phyloP scores from a whole-genome alignment of 2,113 vertebrate genomes.

The Megaptera novaeangliae region DNA sequence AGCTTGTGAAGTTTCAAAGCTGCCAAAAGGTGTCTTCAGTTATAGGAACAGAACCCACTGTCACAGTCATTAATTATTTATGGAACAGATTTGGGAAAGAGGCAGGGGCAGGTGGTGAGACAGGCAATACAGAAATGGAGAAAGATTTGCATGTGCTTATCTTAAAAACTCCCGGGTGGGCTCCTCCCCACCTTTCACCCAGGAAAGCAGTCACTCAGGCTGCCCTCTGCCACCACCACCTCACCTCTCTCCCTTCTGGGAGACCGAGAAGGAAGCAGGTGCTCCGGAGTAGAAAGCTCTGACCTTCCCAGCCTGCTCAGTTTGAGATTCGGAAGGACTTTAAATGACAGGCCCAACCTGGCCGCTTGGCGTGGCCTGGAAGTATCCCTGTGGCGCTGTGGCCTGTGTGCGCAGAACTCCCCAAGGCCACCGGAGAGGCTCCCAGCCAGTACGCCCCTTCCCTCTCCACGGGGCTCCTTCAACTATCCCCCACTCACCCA shows the following conservation, averaged over 20 bases:
- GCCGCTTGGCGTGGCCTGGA: not conserved
- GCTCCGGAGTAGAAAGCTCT: not conserved
- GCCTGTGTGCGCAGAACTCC: rapidly evolving
- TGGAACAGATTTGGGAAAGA: constrained; percentile 11
- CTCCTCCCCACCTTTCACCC: not conserved
- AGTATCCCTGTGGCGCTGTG: not conserved
- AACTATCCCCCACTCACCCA: not conserved
- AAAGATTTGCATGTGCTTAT: not conserved
- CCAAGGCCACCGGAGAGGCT: not conserved
- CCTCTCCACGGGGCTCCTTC: not conserved
- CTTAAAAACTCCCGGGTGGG: not conserved
- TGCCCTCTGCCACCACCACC: rapidly evolving
- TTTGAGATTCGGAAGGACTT: not conserved
- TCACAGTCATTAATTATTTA: constrained; percentile 29
- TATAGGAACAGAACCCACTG: not conserved
- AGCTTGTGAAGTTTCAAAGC: not conserved
- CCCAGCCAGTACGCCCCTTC: rapidly evolving
- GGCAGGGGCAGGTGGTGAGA: constrained; percentile 2
- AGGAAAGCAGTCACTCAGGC: not conserved
- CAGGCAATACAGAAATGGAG: not conserved
- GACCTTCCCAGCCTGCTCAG: not conserved
- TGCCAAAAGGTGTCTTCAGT: constrained; percentile 38
- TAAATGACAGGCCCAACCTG: not conserved
- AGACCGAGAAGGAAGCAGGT: not conserved
- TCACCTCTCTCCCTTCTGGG: not conserved